Conservation (phyloP, 1,140 invertebrate species). For the Drosophila punjabiensis region DNA sequence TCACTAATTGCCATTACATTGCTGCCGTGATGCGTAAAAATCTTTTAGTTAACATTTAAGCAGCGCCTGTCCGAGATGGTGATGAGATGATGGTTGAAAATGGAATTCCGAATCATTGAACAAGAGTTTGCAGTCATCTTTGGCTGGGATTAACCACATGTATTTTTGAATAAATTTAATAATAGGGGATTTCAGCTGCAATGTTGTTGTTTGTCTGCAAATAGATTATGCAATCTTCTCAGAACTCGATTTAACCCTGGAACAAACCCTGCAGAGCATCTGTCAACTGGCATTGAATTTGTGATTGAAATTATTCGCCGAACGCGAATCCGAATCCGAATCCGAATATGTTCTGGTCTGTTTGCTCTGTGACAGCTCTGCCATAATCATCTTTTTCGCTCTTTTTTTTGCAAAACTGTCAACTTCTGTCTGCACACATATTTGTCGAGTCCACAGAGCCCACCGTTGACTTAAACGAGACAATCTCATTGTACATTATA, state of each 20-base stretch:
- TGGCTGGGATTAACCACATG: slow-evolving; percentile 25
- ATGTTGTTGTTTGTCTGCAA: slow-evolving; percentile 21
- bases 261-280: slow-evolving; percentile 39
- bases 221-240: slow-evolving; percentile 13
- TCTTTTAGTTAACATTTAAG: slow-evolving; percentile 29
- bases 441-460: slow-evolving; percentile 57
- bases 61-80: slow-evolving; percentile 13
- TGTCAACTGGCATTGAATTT: slow-evolving; percentile 11
- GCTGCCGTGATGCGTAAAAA: slow-evolving; percentile 30
- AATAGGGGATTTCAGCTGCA: slow-evolving; percentile 21
- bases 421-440: slow-evolving; percentile 62
- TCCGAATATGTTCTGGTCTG: slow-evolving; percentile 33
- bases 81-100: slow-evolving; percentile 15
- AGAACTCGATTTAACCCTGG: slow-evolving; percentile 18
- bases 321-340: slow-evolving; percentile 11
- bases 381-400: slow-evolving; percentile 41
- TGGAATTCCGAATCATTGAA: slow-evolving; percentile 35
- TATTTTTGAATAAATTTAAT: slow-evolving; percentile 33
- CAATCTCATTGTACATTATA: slow-evolving; percentile 51
- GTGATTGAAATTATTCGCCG: slow-evolving; percentile 19
- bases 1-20: slow-evolving; percentile 49
- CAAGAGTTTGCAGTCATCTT: slow-evolving; percentile 29
- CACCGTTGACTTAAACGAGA: slow-evolving; percentile 63
- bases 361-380: slow-evolving; percentile 34
- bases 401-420: slow-evolving; percentile 42